Base-by-base conservation (phyloP, 2,888 invertebrate species). In the Eristalis tenax region DNA sequence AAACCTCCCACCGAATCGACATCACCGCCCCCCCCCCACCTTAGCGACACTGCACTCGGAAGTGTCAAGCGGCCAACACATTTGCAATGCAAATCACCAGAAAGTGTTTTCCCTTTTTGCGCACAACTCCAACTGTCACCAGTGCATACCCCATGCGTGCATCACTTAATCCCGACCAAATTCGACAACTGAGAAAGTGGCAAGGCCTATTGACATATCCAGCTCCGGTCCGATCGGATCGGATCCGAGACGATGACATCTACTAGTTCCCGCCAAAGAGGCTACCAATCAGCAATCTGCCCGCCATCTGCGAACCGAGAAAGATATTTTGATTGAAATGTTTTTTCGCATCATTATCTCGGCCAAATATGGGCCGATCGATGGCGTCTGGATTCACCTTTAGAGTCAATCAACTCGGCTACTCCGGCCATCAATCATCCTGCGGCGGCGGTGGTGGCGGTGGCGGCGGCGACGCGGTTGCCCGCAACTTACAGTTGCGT, bases 341-440 rank as follows among this genome's bases (percentile, higher is more conserved):
- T 83, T 73, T 77, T 82, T 86, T 87, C 73, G 80, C 87, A 87
- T 87, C 87, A 87, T 87, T 87, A 87, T 83, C 87, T 87, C 87
- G 75, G 32, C 83, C 87, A 87, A 87, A 87, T 87, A 87, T 83
- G 87, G 87, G 74, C 76, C 87, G 87, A 87, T 35, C 68, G 87
- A 87, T 87, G 83, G 87, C 87, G 87, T 87, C 87, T 87, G 83
- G 87, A 87, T 87, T 79, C 83, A 83, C 87, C 87, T 87, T 87
- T 87, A 63, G 76, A 87, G 87, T 83, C 87, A 87, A 83, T 87
- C 87, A 87, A 87, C 87, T 87, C 83, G 78, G 87, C 79, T 78
- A 79, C 71, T 76, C 18, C 38, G 75, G 76, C 68, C 87, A 83
- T 87, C 87, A 87, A 83, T 87, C 87, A 87, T 81, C 43, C 32